Conservation (phyloP, 2,888 invertebrate species). For the Drosophila percnosoma region DNA sequence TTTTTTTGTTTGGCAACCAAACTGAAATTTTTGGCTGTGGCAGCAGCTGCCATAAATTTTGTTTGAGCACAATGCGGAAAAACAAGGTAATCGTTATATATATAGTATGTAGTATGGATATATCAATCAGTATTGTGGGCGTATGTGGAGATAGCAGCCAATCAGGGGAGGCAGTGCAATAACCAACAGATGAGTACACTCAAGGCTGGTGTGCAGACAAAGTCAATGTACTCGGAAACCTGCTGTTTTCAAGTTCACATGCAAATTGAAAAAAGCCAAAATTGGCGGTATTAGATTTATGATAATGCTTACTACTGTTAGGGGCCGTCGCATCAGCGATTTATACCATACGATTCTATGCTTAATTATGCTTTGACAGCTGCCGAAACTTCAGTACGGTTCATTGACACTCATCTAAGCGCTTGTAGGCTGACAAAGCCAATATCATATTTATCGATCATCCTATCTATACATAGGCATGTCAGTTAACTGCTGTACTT, state of each 20-base stretch:
- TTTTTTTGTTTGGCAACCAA: slow-evolving; percentile 31
- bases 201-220: slow-evolving; percentile 48
- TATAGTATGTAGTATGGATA: slow-evolving; percentile 26
- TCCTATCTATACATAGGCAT: slow-evolving; percentile 18
- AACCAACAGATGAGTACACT: slow-evolving; percentile 51
- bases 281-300: slow-evolving; percentile 70
- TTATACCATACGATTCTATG: slow-evolving; percentile 63
- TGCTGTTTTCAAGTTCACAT: slow-evolving; percentile 69
- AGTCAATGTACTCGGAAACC: slow-evolving; percentile 62
- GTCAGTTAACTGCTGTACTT: background rate
- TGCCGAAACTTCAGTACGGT: slow-evolving; percentile 61
- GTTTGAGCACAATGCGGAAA: slow-evolving; percentile 46
- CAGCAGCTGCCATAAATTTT: slow-evolving; percentile 63
- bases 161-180: slow-evolving; percentile 42
- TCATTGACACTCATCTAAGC: slow-evolving; percentile 60
- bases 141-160: slow-evolving; percentile 39
- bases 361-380: slow-evolving; percentile 52
- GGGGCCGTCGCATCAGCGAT: slow-evolving; percentile 46
- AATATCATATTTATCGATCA: slow-evolving; percentile 37
- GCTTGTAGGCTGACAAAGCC: slow-evolving; percentile 51
- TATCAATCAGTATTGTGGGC: slow-evolving; percentile 38
- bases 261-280: slow-evolving; percentile 72
- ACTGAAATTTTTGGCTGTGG: slow-evolving; percentile 14
- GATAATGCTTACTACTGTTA: slow-evolving; percentile 43
- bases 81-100: slow-evolving; percentile 48